A percentile compares a stretch with the other conserved stretches of the same genome.
Evolutionary conservation across 2,888 invertebrate species (phyloP).

Genomic region (Halictus ligatus): DNA sequence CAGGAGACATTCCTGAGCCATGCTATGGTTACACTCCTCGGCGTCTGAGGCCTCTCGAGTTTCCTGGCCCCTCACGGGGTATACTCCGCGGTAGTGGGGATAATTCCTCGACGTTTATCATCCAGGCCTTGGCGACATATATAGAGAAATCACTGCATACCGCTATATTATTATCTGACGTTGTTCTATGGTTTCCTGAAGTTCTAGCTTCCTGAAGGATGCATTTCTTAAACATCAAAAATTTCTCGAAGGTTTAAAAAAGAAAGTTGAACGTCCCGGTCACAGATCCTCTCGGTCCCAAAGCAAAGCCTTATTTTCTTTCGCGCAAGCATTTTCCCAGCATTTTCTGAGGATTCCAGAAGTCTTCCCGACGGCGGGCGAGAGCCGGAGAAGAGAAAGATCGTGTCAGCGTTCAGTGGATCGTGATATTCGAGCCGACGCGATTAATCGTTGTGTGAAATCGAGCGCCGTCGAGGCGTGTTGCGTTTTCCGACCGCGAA

Average conservation of each 20-base stretch:
- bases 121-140: no score
- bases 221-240: not conserved
- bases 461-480: not conserved
- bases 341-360: not conserved
- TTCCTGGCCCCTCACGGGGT: no score
- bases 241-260: not conserved
- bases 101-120: no score
- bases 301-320: not conserved
- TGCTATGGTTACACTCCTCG: no score
- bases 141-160: no score
- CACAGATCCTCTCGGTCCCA: not conserved
- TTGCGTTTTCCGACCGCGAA: not conserved
- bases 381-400: not conserved
- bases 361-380: not conserved
- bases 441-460: constrained; percentile 16
- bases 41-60: no score
- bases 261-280: not conserved
- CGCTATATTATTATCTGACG: no score
- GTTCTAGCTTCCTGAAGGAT: not conserved
- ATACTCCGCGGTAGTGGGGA: no score
- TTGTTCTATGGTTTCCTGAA: no score
- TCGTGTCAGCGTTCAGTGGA: not conserved
- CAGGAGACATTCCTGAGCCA: no score
- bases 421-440: constrained; percentile 7
- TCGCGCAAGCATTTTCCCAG: not conserved